Evolutionary conservation across 2,113 vertebrate species (phyloP), one percentile per base, ranked within the genome.

Genomic region (Nyctereutes procyonoides): DNA sequence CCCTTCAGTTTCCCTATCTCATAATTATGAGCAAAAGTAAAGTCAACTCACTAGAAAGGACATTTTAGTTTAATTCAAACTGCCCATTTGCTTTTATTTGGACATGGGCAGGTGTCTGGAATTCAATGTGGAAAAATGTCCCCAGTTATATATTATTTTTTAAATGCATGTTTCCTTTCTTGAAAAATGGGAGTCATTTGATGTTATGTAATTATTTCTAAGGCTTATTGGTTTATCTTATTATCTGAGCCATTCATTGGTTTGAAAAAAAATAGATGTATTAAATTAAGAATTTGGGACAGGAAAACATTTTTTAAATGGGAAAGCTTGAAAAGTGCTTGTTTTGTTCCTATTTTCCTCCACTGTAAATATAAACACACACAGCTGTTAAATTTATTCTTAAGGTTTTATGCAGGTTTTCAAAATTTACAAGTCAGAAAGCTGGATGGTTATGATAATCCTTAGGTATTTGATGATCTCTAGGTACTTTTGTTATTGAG

Each of bases 401-500:
- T 77, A 90, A 74, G 2, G 0, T 82, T 55, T 11, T 93, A 85
- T 43, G 19, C 5, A 77, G 35, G 94, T 95, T 92, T n/a, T 13
- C 32, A 32, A 88, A 85, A 69, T 88, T 30, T 79, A 2, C 55
- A 97, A 95, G 28, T 79, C 43, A 88, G 65, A 97, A 95, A 90
- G 1, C 43, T 51, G 1, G 1, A 93, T 92, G 58, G 35, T 38
- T 26, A 35, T 74, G 53, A 92, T 93, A 97, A 92, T 96, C 80
- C 20, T 69, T 95, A 48, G 62, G 24, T 14, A 85, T 94, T 38
- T 73, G 79, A 83, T 85, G 73, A 86, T 80, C 93, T 88, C 56
- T 65, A 43, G 7, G 7, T 71, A 28, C 35, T 79, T 20, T 14
- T 88, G 28, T 95, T 62, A 95, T 0, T 92, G 48, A 95, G 12